These are phyloP conservation scores for Drosophila punjabiensis DNA, from an alignment of 1,140 invertebrate species.

Conservation along the genomic window DNA sequence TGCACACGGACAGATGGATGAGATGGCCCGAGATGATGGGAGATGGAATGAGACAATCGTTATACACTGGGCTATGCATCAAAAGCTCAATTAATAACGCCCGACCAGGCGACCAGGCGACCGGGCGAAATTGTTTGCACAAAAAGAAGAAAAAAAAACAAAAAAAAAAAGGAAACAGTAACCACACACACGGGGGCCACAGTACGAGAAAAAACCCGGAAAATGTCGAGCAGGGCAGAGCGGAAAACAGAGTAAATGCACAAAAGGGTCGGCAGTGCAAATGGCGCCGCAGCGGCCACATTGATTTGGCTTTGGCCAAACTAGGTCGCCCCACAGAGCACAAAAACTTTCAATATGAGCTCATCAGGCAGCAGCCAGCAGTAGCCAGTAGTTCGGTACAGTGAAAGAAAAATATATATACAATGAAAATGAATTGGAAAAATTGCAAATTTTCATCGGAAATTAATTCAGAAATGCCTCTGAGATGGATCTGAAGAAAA, in stretches of 20 bases:
- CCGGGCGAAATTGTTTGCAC: conserved; percentile 61
- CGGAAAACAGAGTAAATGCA: conserved; percentile 46
- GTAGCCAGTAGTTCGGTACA: conserved; percentile 21
- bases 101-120: conserved; percentile 70
- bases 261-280: conserved; percentile 76
- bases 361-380: conserved; percentile 60
- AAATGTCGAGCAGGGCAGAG: conserved; percentile 50
- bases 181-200: conserved; percentile 4
- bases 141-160: conserved; percentile 21
- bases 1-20: conserved; percentile 44
- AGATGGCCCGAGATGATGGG: conserved; percentile 4
- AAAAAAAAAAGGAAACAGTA: conserved; percentile 4
- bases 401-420: neutral
- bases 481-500: neutral
- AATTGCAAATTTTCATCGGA: neutral
- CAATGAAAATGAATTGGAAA: neutral
- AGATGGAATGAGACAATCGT: conserved; percentile 56
- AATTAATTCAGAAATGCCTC: neutral
- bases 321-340: conserved; percentile 70
- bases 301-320: conserved; percentile 76
- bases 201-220: conserved; percentile 28
- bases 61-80: conserved; percentile 61
- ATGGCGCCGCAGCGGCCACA: conserved; percentile 78
- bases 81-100: conserved; percentile 79
- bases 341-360: conserved; percentile 80